phyloP scores from a whole-genome alignment of 2,888 invertebrate genomes.

The Cerastis rubricosa region DNA sequence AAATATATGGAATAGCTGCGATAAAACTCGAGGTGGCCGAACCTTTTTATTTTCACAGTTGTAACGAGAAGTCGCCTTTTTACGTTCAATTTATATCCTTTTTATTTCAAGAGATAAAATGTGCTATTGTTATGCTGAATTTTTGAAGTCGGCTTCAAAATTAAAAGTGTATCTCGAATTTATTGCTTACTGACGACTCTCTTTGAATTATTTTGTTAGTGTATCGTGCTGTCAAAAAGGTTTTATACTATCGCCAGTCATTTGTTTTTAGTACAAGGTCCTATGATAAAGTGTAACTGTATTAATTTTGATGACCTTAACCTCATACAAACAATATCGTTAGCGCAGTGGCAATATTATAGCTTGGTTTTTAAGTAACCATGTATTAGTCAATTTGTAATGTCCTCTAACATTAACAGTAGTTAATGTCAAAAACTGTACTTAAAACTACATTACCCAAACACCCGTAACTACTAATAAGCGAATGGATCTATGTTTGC shows the following conservation, averaged over 20 bases:
- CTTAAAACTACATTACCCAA: slow-evolving; percentile 29
- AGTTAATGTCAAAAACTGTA: slow-evolving; percentile 30
- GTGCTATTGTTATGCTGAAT: slow-evolving; percentile 42
- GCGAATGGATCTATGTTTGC: slow-evolving; percentile 62
- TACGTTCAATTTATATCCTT: slow-evolving; percentile 52
- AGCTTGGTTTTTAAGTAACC: neutral
- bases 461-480: slow-evolving; percentile 41
- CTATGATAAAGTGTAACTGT: neutral
- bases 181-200: slow-evolving; percentile 23
- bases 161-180: slow-evolving; percentile 26
- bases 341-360: neutral
- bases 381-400: neutral
- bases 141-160: slow-evolving; percentile 41
- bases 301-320: neutral
- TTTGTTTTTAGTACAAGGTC: neutral
- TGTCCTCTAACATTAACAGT: slow-evolving; percentile 6
- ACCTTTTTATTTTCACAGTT: slow-evolving; percentile 47
- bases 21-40: slow-evolving; percentile 46
- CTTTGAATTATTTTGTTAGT: slow-evolving; percentile 4
- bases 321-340: neutral
- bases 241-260: neutral
- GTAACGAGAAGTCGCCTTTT: slow-evolving; percentile 52
- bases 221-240: neutral
- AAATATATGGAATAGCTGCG: slow-evolving; percentile 31
- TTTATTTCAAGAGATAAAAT: slow-evolving; percentile 56